A percentile compares a stretch with the other conserved stretches of the same genome.
These are phyloP conservation scores for Lumbricus terrestris DNA, from an alignment of 2,888 invertebrate species.

Conservation along the genomic window DNA sequence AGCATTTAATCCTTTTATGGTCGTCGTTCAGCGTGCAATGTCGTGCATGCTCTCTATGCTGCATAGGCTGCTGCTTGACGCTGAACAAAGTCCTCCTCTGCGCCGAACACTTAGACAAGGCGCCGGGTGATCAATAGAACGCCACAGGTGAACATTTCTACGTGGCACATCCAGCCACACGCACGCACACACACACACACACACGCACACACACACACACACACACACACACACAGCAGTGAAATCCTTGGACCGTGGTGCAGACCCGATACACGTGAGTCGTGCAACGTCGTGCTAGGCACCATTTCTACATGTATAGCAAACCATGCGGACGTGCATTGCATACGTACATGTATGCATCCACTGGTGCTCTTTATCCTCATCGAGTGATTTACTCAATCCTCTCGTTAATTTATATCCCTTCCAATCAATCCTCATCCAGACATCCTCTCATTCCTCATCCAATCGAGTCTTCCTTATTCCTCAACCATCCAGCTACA, in stretches of 20 bases:
- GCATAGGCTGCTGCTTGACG: neutral
- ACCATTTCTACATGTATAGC: neutral
- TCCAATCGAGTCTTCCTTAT: neutral
- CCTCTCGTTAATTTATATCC: neutral
- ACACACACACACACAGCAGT: too few species aligned
- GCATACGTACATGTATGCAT: too few species aligned
- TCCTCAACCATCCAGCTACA: too few species aligned
- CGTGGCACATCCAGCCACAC: neutral
- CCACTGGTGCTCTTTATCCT: neutral
- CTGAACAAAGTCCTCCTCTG: neutral
- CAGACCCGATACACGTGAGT: neutral
- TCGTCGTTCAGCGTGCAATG: too few species aligned
- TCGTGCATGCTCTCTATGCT: too few species aligned
- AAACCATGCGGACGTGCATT: neutral
- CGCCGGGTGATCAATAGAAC: neutral
- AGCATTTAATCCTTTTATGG: too few species aligned
- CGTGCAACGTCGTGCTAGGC: neutral
- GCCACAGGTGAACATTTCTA: neutral
- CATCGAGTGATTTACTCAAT: neutral
- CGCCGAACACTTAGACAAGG: neutral
- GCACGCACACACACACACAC: neutral
- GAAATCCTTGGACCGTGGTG: neutral
- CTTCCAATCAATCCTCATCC: neutral
- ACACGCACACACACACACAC: neutral
- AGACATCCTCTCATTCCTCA: neutral